Evolutionary conservation across 2,888 invertebrate genomes (phyloP), one percentile per base, ranked within the genome.

Genomic region (Drosophila anomalata): DNA sequence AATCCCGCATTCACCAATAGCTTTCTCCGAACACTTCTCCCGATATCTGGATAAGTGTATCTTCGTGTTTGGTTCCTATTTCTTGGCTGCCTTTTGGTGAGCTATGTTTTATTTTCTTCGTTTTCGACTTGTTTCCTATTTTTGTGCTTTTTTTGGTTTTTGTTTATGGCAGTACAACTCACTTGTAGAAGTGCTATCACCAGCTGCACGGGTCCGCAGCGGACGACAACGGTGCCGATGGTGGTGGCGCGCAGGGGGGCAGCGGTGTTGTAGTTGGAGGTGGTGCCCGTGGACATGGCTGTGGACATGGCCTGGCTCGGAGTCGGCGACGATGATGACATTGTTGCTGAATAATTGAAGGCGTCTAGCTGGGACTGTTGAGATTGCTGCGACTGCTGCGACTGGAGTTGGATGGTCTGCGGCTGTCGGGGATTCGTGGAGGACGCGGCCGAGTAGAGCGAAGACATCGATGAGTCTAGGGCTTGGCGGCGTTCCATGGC

Each of bases 161-260:
- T 57, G 36, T 54, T 29, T 46, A 42, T 44, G 22, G 41, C 29
- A 52, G 48, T 69, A 71, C 61, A 79, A 89, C 91, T 87, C 95
- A 97, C 97, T 94, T 96, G 96, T 79, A 97, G 93, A 75, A 97
- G 93, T 73, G 97, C 97, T 88, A 98, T 96, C 89, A 97, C 96
- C 89, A 97, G 95, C 91, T 96, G 94, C 48, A 97, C 96, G 83
- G 94, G 94, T 76, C 97, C 97, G 90, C 97, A 96, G 91, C 96
- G 96, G 72, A 98, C 96, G 51, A 97, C 97, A 79, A 97, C 97
- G 63, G 97, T 97, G 91, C 97, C 97, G 88, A 97, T 95, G 80
- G 97, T 97, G 67, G 97, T 97, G 59, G 96, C 95, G 79, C 94
- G 93, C 44, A 89, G 78, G 70, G 89, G 63, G 50, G 78, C 52